phyloP scores from a whole-genome alignment of 2,888 invertebrate genomes.

The Calameuta pallipes region DNA sequence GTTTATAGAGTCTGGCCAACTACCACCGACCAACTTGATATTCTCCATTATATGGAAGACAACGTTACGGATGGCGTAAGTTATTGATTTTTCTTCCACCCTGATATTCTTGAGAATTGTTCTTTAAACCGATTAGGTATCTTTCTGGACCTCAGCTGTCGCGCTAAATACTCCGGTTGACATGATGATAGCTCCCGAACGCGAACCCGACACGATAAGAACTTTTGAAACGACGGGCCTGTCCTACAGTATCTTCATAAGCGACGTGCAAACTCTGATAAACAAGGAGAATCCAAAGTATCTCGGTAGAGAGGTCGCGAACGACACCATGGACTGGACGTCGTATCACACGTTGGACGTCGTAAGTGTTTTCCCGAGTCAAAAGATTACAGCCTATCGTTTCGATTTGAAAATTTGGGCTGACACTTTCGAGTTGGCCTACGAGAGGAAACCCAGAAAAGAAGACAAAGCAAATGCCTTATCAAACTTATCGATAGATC shows the following conservation, averaged over 20 bases:
- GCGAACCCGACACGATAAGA: background rate
- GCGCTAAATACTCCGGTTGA: background rate
- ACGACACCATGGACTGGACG: conserved; percentile 69
- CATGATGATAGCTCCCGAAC: background rate
- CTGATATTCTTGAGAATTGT: background rate
- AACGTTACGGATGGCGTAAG: conserved; percentile 35
- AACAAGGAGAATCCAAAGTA: conserved; percentile 27
- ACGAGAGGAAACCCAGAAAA: no score
- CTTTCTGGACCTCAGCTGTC: background rate
- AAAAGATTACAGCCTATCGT: background rate
- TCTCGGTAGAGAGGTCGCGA: conserved; percentile 17
- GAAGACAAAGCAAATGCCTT: background rate
- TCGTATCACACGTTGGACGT: conserved; percentile 70
- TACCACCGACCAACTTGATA: conserved; percentile 10
- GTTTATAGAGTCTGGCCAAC: conserved; percentile 15
- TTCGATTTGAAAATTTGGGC: no score
- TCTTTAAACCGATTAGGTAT: conserved; percentile 13
- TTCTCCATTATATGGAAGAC: background rate
- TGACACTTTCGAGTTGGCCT: no score
- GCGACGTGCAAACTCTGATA: conserved; percentile 71
- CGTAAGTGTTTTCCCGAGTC: background rate
- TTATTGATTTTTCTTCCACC: background rate
- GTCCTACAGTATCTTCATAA: conserved; percentile 66
- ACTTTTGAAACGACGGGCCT: conserved; percentile 51
- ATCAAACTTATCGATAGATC: conserved; percentile 56